Percentiles rank a stretch among this genome's conserved stretches.
phyloP scores from a whole-genome alignment of 2,113 vertebrate species.

The Syrmaticus mikado region DNA sequence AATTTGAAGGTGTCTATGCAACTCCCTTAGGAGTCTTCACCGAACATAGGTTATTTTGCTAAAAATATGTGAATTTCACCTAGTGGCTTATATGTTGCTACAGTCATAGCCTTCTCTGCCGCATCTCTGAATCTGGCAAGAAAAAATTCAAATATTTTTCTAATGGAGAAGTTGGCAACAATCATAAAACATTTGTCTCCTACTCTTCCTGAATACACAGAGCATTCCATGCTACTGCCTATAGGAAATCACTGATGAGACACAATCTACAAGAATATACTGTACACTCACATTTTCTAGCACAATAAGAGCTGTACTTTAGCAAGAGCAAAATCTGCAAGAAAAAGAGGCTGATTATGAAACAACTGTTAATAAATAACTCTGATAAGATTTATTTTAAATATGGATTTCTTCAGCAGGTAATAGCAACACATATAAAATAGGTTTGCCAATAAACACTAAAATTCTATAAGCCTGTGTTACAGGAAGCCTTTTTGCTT shows the following conservation, averaged over 20 bases:
- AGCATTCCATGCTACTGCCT: not conserved
- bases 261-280: not conserved
- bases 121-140: not conserved
- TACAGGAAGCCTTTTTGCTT: not conserved
- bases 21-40: not conserved
- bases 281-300: not conserved
- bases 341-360: not conserved
- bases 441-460: not conserved
- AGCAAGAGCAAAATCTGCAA: not conserved
- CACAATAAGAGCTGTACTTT: not conserved
- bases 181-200: not conserved
- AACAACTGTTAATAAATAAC: not conserved
- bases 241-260: not conserved
- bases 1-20: not conserved
- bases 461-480: not conserved
- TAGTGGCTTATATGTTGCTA: not conserved
- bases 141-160: not conserved
- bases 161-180: not conserved
- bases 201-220: not conserved
- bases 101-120: not conserved
- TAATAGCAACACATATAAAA: not conserved
- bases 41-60: not conserved
- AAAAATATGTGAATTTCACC: not conserved
- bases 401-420: not conserved
- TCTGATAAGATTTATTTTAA: not conserved